A percentile compares a stretch with the other conserved stretches of the same genome.
phyloP scores from a whole-genome alignment of 2,888 invertebrate species.

The Harpagoxenus sublaevis region DNA sequence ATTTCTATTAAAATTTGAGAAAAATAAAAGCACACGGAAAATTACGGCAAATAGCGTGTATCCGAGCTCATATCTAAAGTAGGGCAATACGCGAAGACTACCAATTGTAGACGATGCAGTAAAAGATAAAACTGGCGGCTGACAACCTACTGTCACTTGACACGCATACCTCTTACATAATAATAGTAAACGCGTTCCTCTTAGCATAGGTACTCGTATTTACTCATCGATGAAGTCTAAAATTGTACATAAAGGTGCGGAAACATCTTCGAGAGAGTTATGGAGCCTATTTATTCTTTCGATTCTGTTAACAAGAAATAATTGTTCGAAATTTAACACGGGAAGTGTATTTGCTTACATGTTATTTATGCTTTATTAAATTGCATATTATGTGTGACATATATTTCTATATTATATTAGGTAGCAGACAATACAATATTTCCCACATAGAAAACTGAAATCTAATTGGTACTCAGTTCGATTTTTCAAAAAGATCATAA shows the following conservation, averaged over 20 bases:
- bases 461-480: not conserved
- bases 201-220: conserved; percentile 12
- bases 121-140: conserved; percentile 43
- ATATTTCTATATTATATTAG: not conserved
- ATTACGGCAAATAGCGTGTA: conserved; percentile 14
- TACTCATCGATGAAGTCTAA: conserved; percentile 31
- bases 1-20: conserved; percentile 12
- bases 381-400: not conserved
- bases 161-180: conserved; percentile 40
- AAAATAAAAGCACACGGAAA: not conserved
- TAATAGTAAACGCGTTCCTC: conserved; percentile 26
- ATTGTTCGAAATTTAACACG: not conserved
- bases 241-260: conserved; percentile 30
- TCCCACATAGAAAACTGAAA: not conserved
- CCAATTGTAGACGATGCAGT: conserved; percentile 29
- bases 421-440: not conserved
- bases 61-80: conserved; percentile 11
- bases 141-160: conserved; percentile 34
- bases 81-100: conserved; percentile 39
- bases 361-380: not conserved
- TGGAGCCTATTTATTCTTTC: not conserved
- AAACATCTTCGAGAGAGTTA: conserved; percentile 23
- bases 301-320: conserved; percentile 3
- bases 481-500: not conserved
- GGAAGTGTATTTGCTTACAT: not conserved